A percentile compares a stretch with the other conserved stretches of the same genome.
phyloP scores from a whole-genome alignment of 1,140 invertebrate genomes.

The Drosophila bocqueti region DNA sequence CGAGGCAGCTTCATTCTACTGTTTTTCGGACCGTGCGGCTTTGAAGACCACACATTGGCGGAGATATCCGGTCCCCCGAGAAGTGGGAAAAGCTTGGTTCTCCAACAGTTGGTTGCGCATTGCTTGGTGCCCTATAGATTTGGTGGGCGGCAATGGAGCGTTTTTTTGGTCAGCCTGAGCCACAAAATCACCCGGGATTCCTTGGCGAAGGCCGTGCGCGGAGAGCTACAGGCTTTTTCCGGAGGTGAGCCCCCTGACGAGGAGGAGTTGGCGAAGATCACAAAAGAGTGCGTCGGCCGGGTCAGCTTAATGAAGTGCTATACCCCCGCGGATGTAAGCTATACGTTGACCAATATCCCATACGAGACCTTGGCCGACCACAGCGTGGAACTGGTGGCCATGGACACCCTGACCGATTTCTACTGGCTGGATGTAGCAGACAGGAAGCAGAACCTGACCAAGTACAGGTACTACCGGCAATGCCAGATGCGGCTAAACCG shows the following conservation, averaged over 20 bases:
- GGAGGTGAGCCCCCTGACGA: not conserved
- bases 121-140: conserved; percentile 4
- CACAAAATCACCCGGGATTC: conserved; percentile 26
- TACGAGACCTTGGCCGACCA: not conserved
- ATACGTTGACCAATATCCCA: not conserved
- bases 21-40: conserved; percentile 12
- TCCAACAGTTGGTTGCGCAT: conserved; percentile 25
- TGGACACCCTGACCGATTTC: conserved; percentile 33
- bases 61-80: conserved; percentile 24
- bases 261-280: conserved; percentile 3
- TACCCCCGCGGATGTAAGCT: not conserved
- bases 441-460: conserved; percentile 3
- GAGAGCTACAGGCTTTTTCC: not conserved
- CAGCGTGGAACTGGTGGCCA: conserved; percentile 9
- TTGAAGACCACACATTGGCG: conserved; percentile 4
- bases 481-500: not conserved
- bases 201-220: conserved; percentile 6
- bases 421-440: conserved; percentile 13
- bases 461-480: conserved; percentile 14
- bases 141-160: conserved; percentile 5
- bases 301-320: conserved; percentile 17
- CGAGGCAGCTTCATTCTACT: conserved; percentile 2
- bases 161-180: conserved; percentile 22
- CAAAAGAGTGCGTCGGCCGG: conserved; percentile 4
- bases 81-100: conserved; percentile 24